Evolutionary conservation across 2,888 invertebrate species (phyloP).

Genomic region (Epirrhoe tristata): DNA sequence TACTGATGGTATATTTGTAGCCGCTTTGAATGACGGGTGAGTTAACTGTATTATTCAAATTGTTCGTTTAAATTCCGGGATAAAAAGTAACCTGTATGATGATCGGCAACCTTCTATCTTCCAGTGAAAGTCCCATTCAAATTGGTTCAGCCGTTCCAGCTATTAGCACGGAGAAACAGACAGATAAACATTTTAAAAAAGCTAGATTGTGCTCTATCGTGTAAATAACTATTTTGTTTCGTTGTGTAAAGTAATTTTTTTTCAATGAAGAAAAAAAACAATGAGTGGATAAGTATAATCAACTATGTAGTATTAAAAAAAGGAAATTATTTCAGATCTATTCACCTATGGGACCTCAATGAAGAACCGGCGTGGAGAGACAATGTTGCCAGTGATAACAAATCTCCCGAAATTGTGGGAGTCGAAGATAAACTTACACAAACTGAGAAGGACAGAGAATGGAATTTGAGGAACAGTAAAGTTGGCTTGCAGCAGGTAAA

Average conservation of each 20-base stretch:
- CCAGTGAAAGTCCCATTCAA: no score
- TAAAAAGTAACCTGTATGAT: slow-evolving; percentile 1
- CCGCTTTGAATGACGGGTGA: slow-evolving; percentile 75
- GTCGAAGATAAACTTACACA: slow-evolving; percentile 52
- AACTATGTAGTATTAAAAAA: background rate
- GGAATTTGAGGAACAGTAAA: slow-evolving; percentile 64
- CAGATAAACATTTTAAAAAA: no score
- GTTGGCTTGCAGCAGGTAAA: slow-evolving; percentile 52
- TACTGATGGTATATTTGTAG: slow-evolving; percentile 71
- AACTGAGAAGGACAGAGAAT: slow-evolving; percentile 63
- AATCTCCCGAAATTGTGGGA: slow-evolving; percentile 56
- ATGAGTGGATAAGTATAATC: no score
- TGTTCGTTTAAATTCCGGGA: background rate
- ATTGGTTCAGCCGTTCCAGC: no score
- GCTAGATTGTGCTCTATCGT: no score
- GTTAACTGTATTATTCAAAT: no score
- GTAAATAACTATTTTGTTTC: no score
- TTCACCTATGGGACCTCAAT: slow-evolving; percentile 77
- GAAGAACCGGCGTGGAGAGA: slow-evolving; percentile 65
- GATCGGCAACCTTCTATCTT: no score
- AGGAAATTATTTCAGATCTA: slow-evolving; percentile 59
- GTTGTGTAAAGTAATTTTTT: no score
- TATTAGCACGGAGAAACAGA: no score
- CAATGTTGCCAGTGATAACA: slow-evolving; percentile 52
- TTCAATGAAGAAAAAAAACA: no score